phyloP scores from a whole-genome alignment of 1,140 invertebrate genomes.

The Micrasema longulum region DNA sequence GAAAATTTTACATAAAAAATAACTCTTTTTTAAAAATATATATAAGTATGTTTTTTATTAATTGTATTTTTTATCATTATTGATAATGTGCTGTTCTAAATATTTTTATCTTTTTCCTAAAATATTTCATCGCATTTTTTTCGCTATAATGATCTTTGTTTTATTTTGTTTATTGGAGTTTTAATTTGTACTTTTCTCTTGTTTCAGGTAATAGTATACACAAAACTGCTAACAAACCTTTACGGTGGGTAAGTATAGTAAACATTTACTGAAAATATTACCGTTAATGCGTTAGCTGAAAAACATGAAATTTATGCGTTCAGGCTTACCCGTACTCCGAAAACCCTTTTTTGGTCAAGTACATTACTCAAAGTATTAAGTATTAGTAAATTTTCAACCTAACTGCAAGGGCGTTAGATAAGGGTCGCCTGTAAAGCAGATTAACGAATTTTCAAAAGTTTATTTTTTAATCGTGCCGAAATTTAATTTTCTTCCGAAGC shows the following conservation, averaged over 20 bases:
- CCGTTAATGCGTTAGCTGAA: conserved; percentile 14
- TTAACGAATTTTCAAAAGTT: conserved; percentile 3
- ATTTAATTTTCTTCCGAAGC: no score
- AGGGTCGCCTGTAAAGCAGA: not conserved
- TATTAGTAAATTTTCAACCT: not conserved
- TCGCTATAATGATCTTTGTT: no score
- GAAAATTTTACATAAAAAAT: no score
- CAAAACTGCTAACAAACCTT: conserved; percentile 20
- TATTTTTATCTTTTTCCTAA: no score
- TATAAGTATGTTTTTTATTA: no score
- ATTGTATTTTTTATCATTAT: no score
- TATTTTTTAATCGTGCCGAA: no score
- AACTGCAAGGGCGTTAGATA: conserved; percentile 1
- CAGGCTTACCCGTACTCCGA: not conserved
- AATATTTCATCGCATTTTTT: no score
- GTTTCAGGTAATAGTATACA: conserved; percentile 26
- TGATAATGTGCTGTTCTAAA: no score
- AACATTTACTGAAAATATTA: conserved; percentile 18
- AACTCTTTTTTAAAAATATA: no score
- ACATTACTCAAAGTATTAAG: no score
- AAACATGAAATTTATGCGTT: conserved; percentile 12
- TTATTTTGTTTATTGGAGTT: no score
- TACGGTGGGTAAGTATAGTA: conserved; percentile 11
- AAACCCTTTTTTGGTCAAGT: conserved; percentile 2
- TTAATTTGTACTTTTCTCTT: conserved; percentile 10